Evolutionary conservation across 2,888 invertebrate species (phyloP).

Genomic region (Diarsia mendica): DNA sequence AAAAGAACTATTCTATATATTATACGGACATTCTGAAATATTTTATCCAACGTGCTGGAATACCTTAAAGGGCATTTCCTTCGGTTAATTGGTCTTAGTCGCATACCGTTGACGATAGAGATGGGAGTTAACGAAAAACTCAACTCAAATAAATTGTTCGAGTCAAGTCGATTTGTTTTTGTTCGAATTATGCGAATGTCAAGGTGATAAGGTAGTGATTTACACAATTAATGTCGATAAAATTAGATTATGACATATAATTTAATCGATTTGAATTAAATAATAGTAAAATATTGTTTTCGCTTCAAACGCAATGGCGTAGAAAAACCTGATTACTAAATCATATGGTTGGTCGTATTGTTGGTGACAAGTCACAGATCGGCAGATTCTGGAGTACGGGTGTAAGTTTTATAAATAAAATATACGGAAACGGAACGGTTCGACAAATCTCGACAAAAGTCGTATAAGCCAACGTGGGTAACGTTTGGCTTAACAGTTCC

Average conservation of each 20-base stretch:
- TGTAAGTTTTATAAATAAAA: constrained; percentile 59
- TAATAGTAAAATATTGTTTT: constrained; percentile 14
- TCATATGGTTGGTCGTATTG: constrained; percentile 39
- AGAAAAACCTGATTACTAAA: constrained; percentile 54
- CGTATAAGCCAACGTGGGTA: constrained; percentile 29
- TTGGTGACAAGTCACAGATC: constrained; percentile 35
- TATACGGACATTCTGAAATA: constrained; percentile 68
- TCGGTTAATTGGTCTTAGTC: constrained; percentile 75
- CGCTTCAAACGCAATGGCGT: constrained; percentile 8
- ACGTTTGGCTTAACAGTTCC: constrained; percentile 40
- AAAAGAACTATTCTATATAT: constrained; percentile 65
- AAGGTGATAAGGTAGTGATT: constrained; percentile 15
- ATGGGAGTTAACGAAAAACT: constrained; percentile 41
- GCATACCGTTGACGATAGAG: constrained; percentile 60
- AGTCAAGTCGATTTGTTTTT: constrained; percentile 7
- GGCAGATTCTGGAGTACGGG: constrained; percentile 25
- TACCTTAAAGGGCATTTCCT: constrained; percentile 75
- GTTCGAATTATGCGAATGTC: constrained; percentile 42
- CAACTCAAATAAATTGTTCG: constrained; percentile 16
- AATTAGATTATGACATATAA: constrained; percentile 27
- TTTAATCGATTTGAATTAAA: constrained; percentile 35
- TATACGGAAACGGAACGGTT: constrained; percentile 42
- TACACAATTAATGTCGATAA: constrained; percentile 6
- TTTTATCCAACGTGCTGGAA: constrained; percentile 75
- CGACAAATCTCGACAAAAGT: constrained; percentile 47